These are phyloP conservation scores for Calephelis nemesis DNA, from an alignment of 1,140 invertebrate genomes.

Conservation along the genomic window DNA sequence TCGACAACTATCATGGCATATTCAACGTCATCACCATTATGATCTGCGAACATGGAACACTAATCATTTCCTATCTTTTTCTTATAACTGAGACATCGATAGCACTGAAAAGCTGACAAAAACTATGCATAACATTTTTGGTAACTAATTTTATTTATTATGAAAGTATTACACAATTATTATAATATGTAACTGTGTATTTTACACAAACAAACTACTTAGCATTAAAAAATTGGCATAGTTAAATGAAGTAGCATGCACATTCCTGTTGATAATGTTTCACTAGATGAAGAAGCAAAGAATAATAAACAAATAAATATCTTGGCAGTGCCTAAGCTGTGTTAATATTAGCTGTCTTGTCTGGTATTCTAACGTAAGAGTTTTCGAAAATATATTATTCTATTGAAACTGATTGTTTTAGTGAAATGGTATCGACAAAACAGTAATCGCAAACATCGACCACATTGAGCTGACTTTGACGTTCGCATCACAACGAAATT, in stretches of 20 bases:
- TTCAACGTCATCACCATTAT: conserved; percentile 87
- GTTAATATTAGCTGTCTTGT: conserved; percentile 31
- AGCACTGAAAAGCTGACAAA: conserved; percentile 22
- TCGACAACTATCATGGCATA: conserved; percentile 95
- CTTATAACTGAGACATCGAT: conserved; percentile 20
- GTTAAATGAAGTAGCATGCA: conserved; percentile 9
- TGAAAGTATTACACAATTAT: no score
- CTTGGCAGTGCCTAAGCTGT: conserved; percentile 65
- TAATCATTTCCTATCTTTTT: conserved; percentile 8
- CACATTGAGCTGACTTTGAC: conserved; percentile 45
- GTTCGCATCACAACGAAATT: conserved; percentile 45
- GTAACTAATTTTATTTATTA: background rate
- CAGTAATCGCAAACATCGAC: conserved; percentile 63
- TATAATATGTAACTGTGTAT: no score
- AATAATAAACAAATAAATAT: conserved; percentile 48
- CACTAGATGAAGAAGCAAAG: conserved; percentile 58
- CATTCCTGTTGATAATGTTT: background rate
- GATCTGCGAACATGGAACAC: conserved; percentile 49
- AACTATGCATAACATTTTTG: background rate
- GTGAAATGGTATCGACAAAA: conserved; percentile 43
- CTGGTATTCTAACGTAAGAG: background rate
- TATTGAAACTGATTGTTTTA: background rate
- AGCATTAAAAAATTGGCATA: no score
- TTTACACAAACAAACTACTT: no score
- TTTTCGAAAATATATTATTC: background rate